Evolutionary conservation across 2,113 vertebrate genomes (phyloP).

Genomic region (Dicaeum eximium): DNA sequence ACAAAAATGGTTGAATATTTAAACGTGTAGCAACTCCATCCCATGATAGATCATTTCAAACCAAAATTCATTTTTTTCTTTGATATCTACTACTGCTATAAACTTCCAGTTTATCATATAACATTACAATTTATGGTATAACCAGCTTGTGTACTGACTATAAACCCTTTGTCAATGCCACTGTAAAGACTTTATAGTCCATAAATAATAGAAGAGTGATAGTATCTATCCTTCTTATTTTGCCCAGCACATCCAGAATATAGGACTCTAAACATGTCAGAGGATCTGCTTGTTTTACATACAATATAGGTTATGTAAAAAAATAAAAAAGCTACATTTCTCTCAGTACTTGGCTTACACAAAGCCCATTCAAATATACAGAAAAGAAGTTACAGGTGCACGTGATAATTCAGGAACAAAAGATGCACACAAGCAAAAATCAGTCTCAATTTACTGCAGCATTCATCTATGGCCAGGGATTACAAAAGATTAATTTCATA

Average conservation of each 20-base stretch:
- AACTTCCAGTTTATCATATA: slow-evolving; percentile 82
- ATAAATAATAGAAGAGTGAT: slow-evolving; percentile 77
- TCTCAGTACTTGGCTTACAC: neutral
- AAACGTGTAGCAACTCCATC: slow-evolving; percentile 68
- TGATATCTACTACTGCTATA: slow-evolving; percentile 78
- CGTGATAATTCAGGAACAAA: neutral
- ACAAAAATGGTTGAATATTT: slow-evolving; percentile 79
- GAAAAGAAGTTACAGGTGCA: slow-evolving; percentile 22
- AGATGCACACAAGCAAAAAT: neutral
- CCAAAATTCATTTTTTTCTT: slow-evolving; percentile 73
- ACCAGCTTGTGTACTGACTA: slow-evolving; percentile 80
- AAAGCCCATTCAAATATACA: slow-evolving; percentile 12
- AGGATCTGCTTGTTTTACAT: slow-evolving; percentile 72
- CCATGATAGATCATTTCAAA: slow-evolving; percentile 71
- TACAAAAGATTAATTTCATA: neutral
- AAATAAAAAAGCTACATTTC: neutral
- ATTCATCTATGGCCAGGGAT: slow-evolving; percentile 1
- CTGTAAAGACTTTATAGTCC: slow-evolving; percentile 78
- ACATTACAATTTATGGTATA: slow-evolving; percentile 84
- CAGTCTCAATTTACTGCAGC: neutral
- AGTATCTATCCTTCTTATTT: slow-evolving; percentile 74
- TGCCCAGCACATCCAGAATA: slow-evolving; percentile 63
- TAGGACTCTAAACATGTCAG: slow-evolving; percentile 71
- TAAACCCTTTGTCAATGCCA: slow-evolving; percentile 83
- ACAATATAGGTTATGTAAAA: slow-evolving; percentile 47